These are phyloP conservation scores for Gasterosteus nipponicus DNA, from an alignment of 2,113 vertebrate species.

Conservation along the genomic window DNA sequence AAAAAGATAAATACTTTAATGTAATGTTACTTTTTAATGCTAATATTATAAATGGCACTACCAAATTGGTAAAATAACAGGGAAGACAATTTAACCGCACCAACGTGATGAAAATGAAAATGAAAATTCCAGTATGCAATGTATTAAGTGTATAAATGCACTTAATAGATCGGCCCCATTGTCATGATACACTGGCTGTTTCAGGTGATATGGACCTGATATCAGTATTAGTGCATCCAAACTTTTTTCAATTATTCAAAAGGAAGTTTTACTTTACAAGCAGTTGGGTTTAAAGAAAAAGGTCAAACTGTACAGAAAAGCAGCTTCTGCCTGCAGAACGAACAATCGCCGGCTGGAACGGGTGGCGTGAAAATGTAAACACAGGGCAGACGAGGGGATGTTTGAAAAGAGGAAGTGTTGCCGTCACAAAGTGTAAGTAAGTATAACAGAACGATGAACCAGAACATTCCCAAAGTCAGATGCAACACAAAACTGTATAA, in stretches of 20 bases:
- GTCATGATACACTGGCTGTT: background rate
- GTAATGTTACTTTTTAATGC: background rate
- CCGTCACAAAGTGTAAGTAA: constrained; percentile 3
- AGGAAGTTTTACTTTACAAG: background rate
- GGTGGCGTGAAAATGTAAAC: background rate
- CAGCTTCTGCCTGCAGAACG: background rate
- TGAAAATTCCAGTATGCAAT: background rate
- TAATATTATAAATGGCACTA: background rate
- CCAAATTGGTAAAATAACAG: background rate
- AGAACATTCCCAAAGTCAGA: constrained; percentile 12
- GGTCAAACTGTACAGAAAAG: background rate
- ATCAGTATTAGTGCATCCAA: background rate
- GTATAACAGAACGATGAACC: constrained; percentile 9
- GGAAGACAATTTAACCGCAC: background rate
- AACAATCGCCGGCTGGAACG: background rate
- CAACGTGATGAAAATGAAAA: background rate
- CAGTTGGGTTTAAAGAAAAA: background rate
- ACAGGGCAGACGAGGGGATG: background rate
- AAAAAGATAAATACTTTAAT: background rate
- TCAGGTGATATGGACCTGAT: background rate
- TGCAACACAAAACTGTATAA: constrained; percentile 12
- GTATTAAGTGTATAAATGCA: background rate
- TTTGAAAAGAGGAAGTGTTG: constrained; percentile 36
- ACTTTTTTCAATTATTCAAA: background rate
- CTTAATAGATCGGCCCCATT: background rate